Conservation (phyloP, 2,888 invertebrate species). For the Blastobasis lacticolella region DNA sequence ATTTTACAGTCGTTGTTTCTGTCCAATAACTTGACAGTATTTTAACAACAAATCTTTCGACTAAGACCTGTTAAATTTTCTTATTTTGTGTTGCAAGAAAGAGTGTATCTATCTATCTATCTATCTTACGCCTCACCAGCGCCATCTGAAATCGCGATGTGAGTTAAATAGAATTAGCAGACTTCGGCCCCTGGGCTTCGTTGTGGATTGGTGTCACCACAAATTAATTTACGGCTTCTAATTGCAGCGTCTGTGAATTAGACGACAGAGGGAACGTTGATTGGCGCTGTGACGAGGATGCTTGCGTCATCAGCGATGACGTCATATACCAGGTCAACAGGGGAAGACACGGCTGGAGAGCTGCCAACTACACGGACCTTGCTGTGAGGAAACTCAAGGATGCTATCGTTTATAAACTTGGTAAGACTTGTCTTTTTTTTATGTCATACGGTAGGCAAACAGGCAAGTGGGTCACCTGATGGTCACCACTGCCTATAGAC, state of each 20-base stretch:
- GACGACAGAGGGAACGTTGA: conserved; percentile 26
- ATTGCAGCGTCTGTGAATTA: conserved; percentile 70
- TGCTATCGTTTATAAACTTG: conserved; percentile 84
- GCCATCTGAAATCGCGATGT: too few relatives aligned
- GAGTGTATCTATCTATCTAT: too few relatives aligned
- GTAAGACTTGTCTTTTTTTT: conserved; percentile 45
- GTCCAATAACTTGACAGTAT: too few relatives aligned
- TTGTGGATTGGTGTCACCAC: not conserved
- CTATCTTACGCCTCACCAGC: too few relatives aligned
- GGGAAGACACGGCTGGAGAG: conserved; percentile 80
- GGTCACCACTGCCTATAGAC: too few relatives aligned
- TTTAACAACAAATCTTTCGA: too few relatives aligned
- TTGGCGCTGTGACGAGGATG: conserved; percentile 80
- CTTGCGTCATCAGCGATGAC: conserved; percentile 83
- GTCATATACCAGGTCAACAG: conserved; percentile 80
- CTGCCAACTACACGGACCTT: conserved; percentile 87
- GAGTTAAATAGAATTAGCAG: too few relatives aligned
- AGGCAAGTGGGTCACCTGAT: too few relatives aligned
- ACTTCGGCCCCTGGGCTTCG: too few relatives aligned
- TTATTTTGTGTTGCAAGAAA: too few relatives aligned
- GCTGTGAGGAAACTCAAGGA: conserved; percentile 88
- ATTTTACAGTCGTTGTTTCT: too few relatives aligned
- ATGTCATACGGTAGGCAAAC: not conserved
- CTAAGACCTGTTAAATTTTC: too few relatives aligned
- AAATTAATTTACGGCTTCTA: not conserved